Percentiles rank a stretch among this genome's conserved stretches.
Conservation (phyloP, 2,888 invertebrate species). For the Eupithecia abbreviata region DNA sequence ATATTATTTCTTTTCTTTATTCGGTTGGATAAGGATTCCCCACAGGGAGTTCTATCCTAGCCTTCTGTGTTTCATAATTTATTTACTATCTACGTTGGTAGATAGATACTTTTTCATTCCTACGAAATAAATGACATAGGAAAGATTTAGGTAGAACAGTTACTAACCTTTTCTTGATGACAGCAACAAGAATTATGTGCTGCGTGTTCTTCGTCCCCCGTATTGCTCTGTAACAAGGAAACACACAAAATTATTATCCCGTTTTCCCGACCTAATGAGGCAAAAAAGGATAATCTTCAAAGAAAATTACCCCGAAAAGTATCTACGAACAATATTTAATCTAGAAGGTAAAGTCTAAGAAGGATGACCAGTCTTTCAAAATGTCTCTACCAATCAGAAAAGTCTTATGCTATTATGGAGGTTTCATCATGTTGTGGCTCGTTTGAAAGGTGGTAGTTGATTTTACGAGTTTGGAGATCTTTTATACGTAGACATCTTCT, state of each 20-base stretch:
- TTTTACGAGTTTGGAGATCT: neutral
- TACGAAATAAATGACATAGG: neutral
- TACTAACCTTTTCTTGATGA: conserved; percentile 93
- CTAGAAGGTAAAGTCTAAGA: conserved; percentile 27
- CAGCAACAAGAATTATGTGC: conserved; percentile 91
- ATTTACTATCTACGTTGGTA: neutral
- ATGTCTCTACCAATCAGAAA: conserved; percentile 18
- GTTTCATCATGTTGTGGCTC: conserved; percentile 13
- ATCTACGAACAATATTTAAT: neutral
- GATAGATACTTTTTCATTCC: neutral
- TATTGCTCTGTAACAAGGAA: conserved; percentile 86
- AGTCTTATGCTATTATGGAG: conserved; percentile 13
- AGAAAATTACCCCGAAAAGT: neutral
- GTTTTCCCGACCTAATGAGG: neutral
- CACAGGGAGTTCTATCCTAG: too few relatives aligned
- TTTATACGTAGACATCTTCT: neutral
- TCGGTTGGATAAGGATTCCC: too few relatives aligned
- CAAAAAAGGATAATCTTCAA: neutral
- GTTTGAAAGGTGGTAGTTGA: conserved; percentile 16
- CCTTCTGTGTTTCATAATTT: too few relatives aligned
- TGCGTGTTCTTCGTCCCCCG: conserved; percentile 90
- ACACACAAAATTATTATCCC: conserved; percentile 7
- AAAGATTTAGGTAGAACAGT: neutral
- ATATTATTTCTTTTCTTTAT: too few relatives aligned
- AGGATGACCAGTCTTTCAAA: neutral